These are phyloP conservation scores for Stichodactyla mertensii DNA, from an alignment of 64 coral and sea anemone species.

Conservation along the genomic window DNA sequence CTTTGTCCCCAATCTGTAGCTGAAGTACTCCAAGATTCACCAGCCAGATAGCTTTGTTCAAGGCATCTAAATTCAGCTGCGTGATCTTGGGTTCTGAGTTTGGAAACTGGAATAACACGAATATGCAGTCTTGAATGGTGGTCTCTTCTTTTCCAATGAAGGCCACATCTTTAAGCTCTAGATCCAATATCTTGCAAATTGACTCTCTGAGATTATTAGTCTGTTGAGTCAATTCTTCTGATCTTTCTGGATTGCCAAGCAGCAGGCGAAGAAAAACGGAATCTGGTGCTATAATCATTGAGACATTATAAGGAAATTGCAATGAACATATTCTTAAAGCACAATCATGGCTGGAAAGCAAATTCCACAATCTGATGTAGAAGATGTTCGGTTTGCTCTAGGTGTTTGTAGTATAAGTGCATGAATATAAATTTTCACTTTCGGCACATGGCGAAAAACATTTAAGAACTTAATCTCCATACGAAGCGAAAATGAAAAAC, in stretches of 20 bases:
- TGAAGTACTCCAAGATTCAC: not conserved
- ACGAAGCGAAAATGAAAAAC: too few species aligned
- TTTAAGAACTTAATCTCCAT: too few species aligned
- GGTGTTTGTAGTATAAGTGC: too few species aligned
- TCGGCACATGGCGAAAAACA: too few species aligned
- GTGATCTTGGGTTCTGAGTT: not conserved
- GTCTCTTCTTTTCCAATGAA: not conserved
- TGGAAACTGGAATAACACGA: not conserved
- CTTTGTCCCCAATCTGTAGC: not conserved
- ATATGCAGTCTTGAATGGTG: not conserved
- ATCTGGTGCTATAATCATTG: not conserved
- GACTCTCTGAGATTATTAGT: not conserved
- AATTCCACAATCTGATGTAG: too few species aligned
- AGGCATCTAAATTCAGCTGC: not conserved
- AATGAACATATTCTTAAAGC: too few species aligned
- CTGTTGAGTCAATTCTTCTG: not conserved
- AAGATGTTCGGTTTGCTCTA: too few species aligned
- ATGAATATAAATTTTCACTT: too few species aligned
- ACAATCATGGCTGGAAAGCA: too few species aligned
- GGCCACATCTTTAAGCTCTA: not conserved
- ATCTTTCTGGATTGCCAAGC: not conserved
- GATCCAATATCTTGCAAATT: not conserved
- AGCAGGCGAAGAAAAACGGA: not conserved
- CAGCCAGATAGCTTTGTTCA: not conserved
- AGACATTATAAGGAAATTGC: not conserved